Evolutionary conservation across 2,888 invertebrate species (phyloP).

Genomic region (Arrhopalites spinosus): DNA sequence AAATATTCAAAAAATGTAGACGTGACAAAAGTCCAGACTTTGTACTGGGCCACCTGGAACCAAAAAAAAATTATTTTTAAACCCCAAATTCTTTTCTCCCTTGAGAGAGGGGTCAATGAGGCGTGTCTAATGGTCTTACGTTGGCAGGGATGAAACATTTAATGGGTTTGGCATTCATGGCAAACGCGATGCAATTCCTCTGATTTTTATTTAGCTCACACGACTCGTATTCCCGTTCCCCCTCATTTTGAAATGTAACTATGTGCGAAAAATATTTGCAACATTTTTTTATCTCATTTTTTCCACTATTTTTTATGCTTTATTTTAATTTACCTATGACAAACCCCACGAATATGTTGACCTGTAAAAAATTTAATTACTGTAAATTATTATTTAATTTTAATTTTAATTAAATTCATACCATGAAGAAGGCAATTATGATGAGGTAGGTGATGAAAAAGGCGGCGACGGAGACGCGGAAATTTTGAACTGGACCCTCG

Average conservation of each 20-base stretch:
- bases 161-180: slow-evolving; percentile 66
- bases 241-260: slow-evolving; percentile 66
- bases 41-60: no score
- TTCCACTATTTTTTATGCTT: no score
- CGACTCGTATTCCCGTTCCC: no score
- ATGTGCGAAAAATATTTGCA: no score
- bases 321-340: slow-evolving; percentile 61
- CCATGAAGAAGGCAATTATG: slow-evolving; percentile 70
- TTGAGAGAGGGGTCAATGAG: no score
- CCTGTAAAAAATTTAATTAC: slow-evolving; percentile 48
- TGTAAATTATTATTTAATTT: no score
- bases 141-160: slow-evolving; percentile 68
- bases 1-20: slow-evolving; percentile 68
- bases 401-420: slow-evolving; percentile 53
- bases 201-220: slow-evolving; percentile 47
- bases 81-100: no score
- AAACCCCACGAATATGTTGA: slow-evolving; percentile 70
- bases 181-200: slow-evolving; percentile 67
- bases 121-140: no score
- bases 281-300: no score
- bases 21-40: slow-evolving; percentile 68
- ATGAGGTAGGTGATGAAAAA: slow-evolving; percentile 66
- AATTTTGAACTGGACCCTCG: slow-evolving; percentile 65
- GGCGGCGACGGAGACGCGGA: slow-evolving; percentile 61
- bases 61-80: no score